Evolutionary conservation across 2,797 vertebrate species (phyloP), one percentile per base, ranked within the genome.

Genomic region (Anguilla anguilla): DNA sequence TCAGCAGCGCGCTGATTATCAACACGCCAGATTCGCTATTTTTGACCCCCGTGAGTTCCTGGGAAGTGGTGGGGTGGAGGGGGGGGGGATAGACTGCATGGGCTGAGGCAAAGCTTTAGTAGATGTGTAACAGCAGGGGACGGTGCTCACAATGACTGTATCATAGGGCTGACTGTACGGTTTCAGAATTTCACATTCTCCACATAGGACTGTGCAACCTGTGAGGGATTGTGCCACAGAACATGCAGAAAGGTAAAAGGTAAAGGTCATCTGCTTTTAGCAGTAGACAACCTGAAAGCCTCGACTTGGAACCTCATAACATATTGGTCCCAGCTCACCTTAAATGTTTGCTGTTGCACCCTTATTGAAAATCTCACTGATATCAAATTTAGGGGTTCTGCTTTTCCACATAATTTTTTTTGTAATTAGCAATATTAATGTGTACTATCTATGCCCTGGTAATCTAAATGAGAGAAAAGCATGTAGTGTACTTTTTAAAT

Each of bases 1-100:
- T 88, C 87, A 83, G 83, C 59, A 6, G 86, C 77, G 25, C 35
- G 81, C 11, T 83, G 74, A 86, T 49, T 49, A 49, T 31, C 35
- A n/a, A n/a, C 85, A 86, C 17, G 67, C 61, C 46, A 35, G 11
- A 74, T 39, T 74, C 31, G 19, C 69, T 35, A 31, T 17, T 35
- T 22, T 74, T 13, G 69, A 74, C 7, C 10, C 28, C 69, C 55
- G 6, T 39, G 83, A 84, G 79, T 43, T 82, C 17, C 61, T 7
- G 22, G 46, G 43, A 17, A 49, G 81, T 17, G 17, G 61, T 19
- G 19, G 57, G 57, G 57, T 19, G 57, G 59, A 2, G 19, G 17
- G 25, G 0, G 59, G 19, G 61, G 61, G 61, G 61, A 19, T n/a
- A 64, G 61, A 57, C 55, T 57, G 55, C 17, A 10, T 17, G 17